Evolutionary conservation across 2,113 vertebrate species (phyloP).

Genomic region (Pyxicephalus adspersus): DNA sequence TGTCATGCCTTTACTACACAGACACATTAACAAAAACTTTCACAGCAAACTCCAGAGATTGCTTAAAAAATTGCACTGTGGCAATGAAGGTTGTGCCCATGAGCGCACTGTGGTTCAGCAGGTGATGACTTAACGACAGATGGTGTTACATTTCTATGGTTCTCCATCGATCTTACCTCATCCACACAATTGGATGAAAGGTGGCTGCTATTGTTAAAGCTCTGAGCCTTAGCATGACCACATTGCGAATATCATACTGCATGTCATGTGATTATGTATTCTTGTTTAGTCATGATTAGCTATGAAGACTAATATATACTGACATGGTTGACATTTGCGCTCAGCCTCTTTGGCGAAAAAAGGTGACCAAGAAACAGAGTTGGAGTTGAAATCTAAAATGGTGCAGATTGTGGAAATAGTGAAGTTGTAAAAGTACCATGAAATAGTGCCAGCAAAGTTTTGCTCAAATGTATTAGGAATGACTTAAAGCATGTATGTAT

Average conservation of each 20-base stretch:
- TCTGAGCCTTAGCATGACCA: slow-evolving; percentile 5
- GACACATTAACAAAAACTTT: slow-evolving; percentile 90
- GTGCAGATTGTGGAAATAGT: not conserved
- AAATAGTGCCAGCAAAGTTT: not conserved
- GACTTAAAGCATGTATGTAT: too few species aligned
- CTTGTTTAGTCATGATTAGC: not conserved
- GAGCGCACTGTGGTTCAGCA: slow-evolving; percentile 84
- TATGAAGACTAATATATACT: not conserved
- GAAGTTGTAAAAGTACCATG: not conserved
- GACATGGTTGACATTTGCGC: not conserved
- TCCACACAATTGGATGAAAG: not conserved
- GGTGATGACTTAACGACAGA: slow-evolving; percentile 74
- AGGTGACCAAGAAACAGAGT: not conserved
- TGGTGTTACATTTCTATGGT: not conserved
- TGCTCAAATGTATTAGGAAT: not conserved
- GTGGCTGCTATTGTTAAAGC: slow-evolving; percentile 14
- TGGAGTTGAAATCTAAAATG: not conserved
- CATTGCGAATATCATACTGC: slow-evolving; percentile 8
- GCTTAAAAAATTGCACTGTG: slow-evolving; percentile 82
- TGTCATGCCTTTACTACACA: slow-evolving; percentile 88
- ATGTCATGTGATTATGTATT: slow-evolving; percentile 9
- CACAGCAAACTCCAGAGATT: slow-evolving; percentile 81
- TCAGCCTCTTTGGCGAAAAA: not conserved
- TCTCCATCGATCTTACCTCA: not conserved
- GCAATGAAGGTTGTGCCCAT: slow-evolving; percentile 76